Evolutionary conservation across 2,888 invertebrate species (phyloP).

Genomic region (Coecobrya sp.): DNA sequence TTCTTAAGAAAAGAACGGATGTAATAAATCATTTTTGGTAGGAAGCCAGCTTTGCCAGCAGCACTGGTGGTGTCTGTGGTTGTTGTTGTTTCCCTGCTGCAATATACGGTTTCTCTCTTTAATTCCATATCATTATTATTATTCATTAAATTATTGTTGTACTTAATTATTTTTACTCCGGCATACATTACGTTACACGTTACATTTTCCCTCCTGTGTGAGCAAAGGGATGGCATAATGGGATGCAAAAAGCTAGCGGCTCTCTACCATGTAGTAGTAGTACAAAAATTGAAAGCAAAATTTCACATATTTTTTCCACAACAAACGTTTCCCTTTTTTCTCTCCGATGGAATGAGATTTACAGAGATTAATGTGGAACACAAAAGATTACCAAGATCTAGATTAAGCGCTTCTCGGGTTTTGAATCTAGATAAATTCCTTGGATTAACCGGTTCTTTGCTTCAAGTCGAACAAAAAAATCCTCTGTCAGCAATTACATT

Average conservation of each 20-base stretch:
- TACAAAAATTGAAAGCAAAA: conserved; percentile 42
- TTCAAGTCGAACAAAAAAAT: conserved; percentile 54
- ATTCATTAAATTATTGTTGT: conserved; percentile 79
- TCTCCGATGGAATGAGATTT: conserved; percentile 73
- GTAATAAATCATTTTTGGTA: conserved; percentile 82
- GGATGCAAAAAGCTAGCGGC: conserved; percentile 44
- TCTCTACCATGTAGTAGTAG: neutral
- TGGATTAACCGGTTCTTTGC: conserved; percentile 80
- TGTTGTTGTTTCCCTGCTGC: conserved; percentile 11
- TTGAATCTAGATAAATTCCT: conserved; percentile 80
- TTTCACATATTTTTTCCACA: neutral
- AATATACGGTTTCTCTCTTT: conserved; percentile 64
- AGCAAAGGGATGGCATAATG: too few species aligned
- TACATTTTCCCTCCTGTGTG: neutral
- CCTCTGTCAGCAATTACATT: conserved; percentile 75
- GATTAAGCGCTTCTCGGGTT: conserved; percentile 75
- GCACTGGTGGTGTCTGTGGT: conserved; percentile 50
- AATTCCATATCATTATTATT: conserved; percentile 72
- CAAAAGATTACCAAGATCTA: conserved; percentile 76
- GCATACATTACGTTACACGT: neutral
- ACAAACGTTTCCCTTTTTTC: conserved; percentile 25
- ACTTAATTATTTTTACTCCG: conserved; percentile 76
- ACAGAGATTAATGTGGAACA: conserved; percentile 75
- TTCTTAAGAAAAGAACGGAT: conserved; percentile 63
- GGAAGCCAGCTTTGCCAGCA: conserved; percentile 77